phyloP scores from a whole-genome alignment of 2,888 invertebrate genomes.

The Syrphus vitripennis region DNA sequence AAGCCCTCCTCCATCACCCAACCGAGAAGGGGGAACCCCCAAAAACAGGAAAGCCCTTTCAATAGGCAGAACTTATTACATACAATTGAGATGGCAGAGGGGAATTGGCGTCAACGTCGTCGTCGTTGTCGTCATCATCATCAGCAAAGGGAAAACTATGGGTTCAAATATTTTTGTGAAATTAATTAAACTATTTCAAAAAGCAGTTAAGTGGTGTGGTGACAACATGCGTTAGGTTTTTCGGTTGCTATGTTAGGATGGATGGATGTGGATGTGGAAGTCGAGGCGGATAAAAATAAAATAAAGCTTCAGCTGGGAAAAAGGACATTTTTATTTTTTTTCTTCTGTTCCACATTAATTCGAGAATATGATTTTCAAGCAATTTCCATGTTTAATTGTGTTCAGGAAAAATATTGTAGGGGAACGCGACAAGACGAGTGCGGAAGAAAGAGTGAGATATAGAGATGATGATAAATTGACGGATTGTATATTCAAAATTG shows the following conservation, averaged over 20 bases:
- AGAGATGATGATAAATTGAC: conserved; percentile 2
- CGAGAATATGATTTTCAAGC: conserved; percentile 18
- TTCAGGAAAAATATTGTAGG: not conserved
- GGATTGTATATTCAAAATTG: not conserved
- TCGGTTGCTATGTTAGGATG: conserved; percentile 9
- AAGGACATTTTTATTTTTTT: not conserved
- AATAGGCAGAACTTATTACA: conserved; percentile 1
- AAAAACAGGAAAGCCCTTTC: conserved; percentile 20
- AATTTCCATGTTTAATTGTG: conserved; percentile 20
- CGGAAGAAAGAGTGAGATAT: not conserved
- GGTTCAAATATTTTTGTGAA: conserved; percentile 35
- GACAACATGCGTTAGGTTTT: conserved; percentile 43
- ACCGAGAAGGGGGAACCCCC: not conserved
- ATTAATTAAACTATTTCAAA: conserved; percentile 65
- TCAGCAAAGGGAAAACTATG: not conserved
- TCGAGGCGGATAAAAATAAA: not conserved
- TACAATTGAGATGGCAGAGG: too few relatives aligned
- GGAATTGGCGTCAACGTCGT: too few relatives aligned
- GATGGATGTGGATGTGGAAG: not conserved
- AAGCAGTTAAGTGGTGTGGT: conserved; percentile 57
- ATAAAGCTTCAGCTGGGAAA: not conserved
- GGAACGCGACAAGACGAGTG: not conserved
- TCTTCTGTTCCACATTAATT: not conserved
- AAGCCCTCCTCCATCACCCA: too few relatives aligned
- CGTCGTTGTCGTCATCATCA: too few relatives aligned